These are phyloP conservation scores for Drosophila picticornis DNA, from an alignment of 2,888 invertebrate species.

Conservation along the genomic window DNA sequence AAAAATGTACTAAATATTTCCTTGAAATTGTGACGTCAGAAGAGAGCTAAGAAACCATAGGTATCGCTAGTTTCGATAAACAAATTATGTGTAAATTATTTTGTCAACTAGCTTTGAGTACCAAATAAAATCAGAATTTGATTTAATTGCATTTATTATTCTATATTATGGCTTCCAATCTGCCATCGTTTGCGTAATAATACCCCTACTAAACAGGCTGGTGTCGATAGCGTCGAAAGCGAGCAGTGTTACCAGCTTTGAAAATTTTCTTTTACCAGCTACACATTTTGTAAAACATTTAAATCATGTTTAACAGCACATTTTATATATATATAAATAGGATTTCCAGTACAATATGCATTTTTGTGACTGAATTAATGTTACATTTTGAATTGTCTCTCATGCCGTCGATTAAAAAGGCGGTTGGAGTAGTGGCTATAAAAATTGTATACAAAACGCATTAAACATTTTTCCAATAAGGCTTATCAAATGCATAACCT, in stretches of 20 bases:
- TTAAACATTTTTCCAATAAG: background rate
- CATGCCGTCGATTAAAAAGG: background rate
- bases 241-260: background rate
- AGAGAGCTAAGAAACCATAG: background rate
- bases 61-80: background rate
- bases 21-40: background rate
- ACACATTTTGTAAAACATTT: background rate
- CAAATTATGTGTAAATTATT: background rate
- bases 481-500: background rate
- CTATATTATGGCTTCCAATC: background rate
- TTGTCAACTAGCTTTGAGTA: background rate
- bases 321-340: background rate
- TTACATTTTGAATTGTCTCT: background rate
- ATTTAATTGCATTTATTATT: background rate
- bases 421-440: background rate
- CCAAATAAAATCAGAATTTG: background rate
- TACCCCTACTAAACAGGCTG: background rate
- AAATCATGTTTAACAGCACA: background rate
- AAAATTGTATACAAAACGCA: background rate
- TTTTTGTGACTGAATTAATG: background rate
- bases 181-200: background rate
- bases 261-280: background rate
- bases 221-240: background rate
- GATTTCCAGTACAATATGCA: background rate
- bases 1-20: conserved; percentile 30